These are phyloP conservation scores for Acrocyrtus sp. DNA, from an alignment of 2,888 invertebrate species.

Conservation along the genomic window DNA sequence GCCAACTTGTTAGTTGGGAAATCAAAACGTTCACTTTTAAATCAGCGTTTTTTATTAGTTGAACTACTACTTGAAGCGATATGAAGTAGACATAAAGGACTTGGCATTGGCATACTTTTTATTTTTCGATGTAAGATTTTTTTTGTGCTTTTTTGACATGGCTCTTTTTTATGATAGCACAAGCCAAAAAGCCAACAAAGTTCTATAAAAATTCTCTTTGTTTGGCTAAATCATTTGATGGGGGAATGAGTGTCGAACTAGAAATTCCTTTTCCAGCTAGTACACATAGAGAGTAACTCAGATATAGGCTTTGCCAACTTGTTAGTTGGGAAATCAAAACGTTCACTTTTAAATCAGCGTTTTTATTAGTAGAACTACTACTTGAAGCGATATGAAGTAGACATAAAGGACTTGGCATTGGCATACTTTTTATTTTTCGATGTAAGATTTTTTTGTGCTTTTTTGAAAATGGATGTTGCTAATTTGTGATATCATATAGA, in stretches of 20 bases:
- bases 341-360: neutral
- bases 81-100: neutral
- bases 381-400: too few species aligned
- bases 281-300: slow-evolving; percentile 4
- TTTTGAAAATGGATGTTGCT: slow-evolving; percentile 48
- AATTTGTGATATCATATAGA: slow-evolving; percentile 53
- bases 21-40: too few species aligned
- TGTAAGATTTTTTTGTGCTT: neutral
- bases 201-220: neutral
- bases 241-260: slow-evolving; percentile 16
- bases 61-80: neutral
- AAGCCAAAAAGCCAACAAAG: neutral
- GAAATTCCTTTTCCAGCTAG: slow-evolving; percentile 53
- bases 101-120: slow-evolving; percentile 55
- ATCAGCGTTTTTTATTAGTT: neutral
- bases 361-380: too few species aligned
- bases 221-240: neutral
- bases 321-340: neutral
- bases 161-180: neutral
- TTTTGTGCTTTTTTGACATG: neutral
- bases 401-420: slow-evolving; percentile 41
- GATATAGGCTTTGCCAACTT: slow-evolving; percentile 30
- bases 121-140: slow-evolving; percentile 7
- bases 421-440: slow-evolving; percentile 44
- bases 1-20: slow-evolving; percentile 27